Conservation (phyloP, 2,113 vertebrate genomes). For the Takifugu bimaculatus region DNA sequence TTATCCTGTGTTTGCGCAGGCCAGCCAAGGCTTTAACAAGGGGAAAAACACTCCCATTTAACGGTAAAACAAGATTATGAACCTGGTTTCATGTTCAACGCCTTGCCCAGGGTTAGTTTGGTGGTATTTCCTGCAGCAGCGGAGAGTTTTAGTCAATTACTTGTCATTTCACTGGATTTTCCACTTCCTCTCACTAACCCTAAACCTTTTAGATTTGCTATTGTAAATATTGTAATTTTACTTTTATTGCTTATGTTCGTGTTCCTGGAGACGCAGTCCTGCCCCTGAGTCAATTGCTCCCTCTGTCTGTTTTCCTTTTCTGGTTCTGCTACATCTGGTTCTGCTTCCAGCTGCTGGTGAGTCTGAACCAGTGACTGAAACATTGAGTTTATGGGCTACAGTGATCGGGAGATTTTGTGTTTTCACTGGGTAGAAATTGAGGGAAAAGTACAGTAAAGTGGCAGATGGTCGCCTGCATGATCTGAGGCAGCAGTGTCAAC, state of each 20-base stretch:
- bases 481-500: background rate
- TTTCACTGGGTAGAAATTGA: background rate
- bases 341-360: conserved; percentile 56
- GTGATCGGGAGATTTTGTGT: conserved; percentile 11
- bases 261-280: too few species aligned
- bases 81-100: conserved; percentile 34
- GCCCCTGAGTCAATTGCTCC: conserved; percentile 27
- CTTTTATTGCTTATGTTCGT: too few species aligned
- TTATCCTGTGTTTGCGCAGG: conserved; percentile 1
- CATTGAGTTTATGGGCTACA: conserved; percentile 49
- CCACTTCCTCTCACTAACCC: conserved; percentile 13
- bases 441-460: conserved; percentile 16
- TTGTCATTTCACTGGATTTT: conserved; percentile 10
- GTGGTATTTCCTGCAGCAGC: conserved; percentile 15
- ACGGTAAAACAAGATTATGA: conserved; percentile 24
- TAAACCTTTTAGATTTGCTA: too few species aligned
- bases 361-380: conserved; percentile 45
- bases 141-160: conserved; percentile 32
- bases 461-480: conserved; percentile 6
- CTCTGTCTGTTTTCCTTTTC: conserved; percentile 26
- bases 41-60: conserved; percentile 7
- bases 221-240: too few species aligned
- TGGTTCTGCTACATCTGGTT: conserved; percentile 58
- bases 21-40: conserved; percentile 10
- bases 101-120: conserved; percentile 27